Percentiles rank a stretch among this genome's conserved stretches.
phyloP scores from a whole-genome alignment of 2,888 invertebrate species.

The Drosophila affinis region DNA sequence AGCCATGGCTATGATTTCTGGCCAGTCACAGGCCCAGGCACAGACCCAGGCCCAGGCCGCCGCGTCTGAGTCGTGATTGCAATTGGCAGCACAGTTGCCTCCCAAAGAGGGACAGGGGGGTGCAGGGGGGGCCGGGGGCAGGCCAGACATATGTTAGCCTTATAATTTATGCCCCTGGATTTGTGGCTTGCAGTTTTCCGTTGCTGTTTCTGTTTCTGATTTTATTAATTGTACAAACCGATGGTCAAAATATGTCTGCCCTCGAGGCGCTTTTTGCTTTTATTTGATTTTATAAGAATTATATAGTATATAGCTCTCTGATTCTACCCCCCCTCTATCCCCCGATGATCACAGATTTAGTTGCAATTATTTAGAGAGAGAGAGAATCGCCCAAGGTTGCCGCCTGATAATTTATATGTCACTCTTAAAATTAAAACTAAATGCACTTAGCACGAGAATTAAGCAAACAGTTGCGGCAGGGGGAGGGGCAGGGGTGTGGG shows the following conservation, averaged over 20 bases:
- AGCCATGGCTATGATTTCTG: slow-evolving; percentile 70
- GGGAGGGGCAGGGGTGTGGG: too few species aligned
- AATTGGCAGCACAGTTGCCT: slow-evolving; percentile 71
- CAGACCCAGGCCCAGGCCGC: neutral
- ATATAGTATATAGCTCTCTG: neutral
- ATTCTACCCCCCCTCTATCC: too few species aligned
- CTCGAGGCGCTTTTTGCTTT: slow-evolving; percentile 29
- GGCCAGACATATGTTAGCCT: slow-evolving; percentile 74
- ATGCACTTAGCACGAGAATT: slow-evolving; percentile 69
- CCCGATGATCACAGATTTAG: slow-evolving; percentile 65
- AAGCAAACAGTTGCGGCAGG: slow-evolving; percentile 47
- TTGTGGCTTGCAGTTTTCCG: slow-evolving; percentile 11
- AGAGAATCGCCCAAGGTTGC: slow-evolving; percentile 63
- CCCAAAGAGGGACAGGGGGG: slow-evolving; percentile 11
- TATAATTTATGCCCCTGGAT: slow-evolving; percentile 69
- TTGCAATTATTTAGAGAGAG: slow-evolving; percentile 64
- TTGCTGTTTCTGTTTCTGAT: slow-evolving; percentile 43
- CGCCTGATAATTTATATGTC: slow-evolving; percentile 74
- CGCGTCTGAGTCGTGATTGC: slow-evolving; percentile 70
- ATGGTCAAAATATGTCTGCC: slow-evolving; percentile 53
- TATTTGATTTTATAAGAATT: slow-evolving; percentile 32
- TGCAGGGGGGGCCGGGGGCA: slow-evolving; percentile 2
- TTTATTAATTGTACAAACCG: slow-evolving; percentile 74
- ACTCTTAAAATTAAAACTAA: slow-evolving; percentile 75
- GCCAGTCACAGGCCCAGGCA: slow-evolving; percentile 9